Base-by-base conservation (phyloP, 2,888 invertebrate genomes). In the Lasioglossum villosulum region DNA sequence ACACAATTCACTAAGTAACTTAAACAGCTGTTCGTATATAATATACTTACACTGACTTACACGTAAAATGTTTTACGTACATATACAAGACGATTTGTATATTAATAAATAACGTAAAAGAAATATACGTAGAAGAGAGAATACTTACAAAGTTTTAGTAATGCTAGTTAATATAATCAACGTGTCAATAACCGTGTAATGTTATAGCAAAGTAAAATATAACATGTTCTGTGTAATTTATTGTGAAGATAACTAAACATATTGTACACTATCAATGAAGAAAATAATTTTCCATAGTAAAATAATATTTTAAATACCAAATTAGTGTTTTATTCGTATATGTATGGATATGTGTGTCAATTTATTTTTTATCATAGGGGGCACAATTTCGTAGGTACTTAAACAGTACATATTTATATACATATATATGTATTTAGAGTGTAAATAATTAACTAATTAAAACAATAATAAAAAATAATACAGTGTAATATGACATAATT, bases 61-160 rank as follows among this genome's bases (percentile, higher is more conserved):
- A n/a, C n/a, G 10, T 39, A 48, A 37, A 48, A 63, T 37, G 45
- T 63, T 10, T 39, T 56, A 34, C 4, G 34, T 34, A 30, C 4
- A 1, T 27, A 14, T 59, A 27, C 30, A 16, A 10, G 5, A 63
- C 16, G 27, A 10, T 63, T 34, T 27, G 30, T n/a, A 8, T 48
- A n/a, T 45, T 75, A 16, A n/a, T 30, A 6, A 42, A n/a, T 27
- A 6, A 14, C 14, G 59, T 27, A 37, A 66, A n/a, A 4, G 16
- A 72, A 66, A 63, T 59, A 16, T 19, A 27, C 42, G 6, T 34
- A 39, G 27, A 52, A 6, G 23, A 39, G 23, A 12, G 34, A 45
- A 70, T 74, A 63, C 83, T 82, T 82, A 83, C 71, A 72, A 34
- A 71, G 30, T 45, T 42, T 42, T 45, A 12, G 16, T 27, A 4